These are phyloP conservation scores for Macropis europaea DNA, from an alignment of 2,888 invertebrate species.

Conservation along the genomic window DNA sequence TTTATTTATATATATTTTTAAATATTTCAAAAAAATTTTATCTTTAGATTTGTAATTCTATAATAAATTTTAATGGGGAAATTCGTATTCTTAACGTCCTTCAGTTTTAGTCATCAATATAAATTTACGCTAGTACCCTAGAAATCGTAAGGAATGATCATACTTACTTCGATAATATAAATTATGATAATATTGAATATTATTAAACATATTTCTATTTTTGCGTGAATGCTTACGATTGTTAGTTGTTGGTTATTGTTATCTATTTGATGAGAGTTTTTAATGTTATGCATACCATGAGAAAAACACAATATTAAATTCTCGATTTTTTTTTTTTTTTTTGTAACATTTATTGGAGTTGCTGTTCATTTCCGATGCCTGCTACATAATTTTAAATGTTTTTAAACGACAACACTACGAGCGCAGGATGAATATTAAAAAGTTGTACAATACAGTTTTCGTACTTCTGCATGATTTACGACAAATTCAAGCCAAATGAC, in stretches of 20 bases:
- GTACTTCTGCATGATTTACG: conserved; percentile 24
- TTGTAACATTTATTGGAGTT: conserved; percentile 56
- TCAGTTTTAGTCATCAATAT: conserved; percentile 58
- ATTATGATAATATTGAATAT: conserved; percentile 71
- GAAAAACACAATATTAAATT: conserved; percentile 66
- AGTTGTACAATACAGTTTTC: conserved; percentile 14
- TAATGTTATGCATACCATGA: conserved; percentile 75
- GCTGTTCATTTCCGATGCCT: conserved; percentile 59
- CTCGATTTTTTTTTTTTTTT: conserved; percentile 60
- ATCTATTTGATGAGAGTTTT: conserved; percentile 78
- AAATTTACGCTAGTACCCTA: conserved; percentile 58
- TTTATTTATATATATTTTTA: conserved; percentile 17
- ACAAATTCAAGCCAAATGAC: conserved; percentile 6
- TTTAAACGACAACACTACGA: conserved; percentile 25
- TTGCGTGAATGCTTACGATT: conserved; percentile 77
- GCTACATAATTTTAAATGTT: conserved; percentile 35
- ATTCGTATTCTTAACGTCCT: conserved; percentile 37
- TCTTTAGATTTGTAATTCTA: not conserved
- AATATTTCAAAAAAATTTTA: conserved; percentile 8
- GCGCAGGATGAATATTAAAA: conserved; percentile 31
- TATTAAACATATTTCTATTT: conserved; percentile 76
- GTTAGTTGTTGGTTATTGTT: conserved; percentile 79
- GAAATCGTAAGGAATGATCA: conserved; percentile 67
- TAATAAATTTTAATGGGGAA: not conserved
- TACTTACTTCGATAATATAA: conserved; percentile 70